These are phyloP conservation scores for Crossaster papposus DNA, from an alignment of 53 echinoderm and acorn worm species.

Conservation along the genomic window DNA sequence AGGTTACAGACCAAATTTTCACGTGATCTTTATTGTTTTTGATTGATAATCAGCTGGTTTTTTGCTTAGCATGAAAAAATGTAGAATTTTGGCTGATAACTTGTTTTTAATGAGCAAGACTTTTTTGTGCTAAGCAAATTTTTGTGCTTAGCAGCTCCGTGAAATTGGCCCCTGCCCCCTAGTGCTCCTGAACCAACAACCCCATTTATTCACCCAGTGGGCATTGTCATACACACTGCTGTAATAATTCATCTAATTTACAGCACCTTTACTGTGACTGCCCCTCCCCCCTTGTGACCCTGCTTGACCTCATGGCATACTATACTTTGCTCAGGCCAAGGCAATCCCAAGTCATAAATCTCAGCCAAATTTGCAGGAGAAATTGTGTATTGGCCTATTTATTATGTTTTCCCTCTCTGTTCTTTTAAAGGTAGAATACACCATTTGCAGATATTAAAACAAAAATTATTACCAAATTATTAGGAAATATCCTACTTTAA, in stretches of 20 bases:
- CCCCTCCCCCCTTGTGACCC: constrained; percentile 5
- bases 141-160: no score
- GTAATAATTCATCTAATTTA: constrained; percentile 36
- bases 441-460: no score
- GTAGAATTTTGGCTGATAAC: no score
- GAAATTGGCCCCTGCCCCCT: not conserved
- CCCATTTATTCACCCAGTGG: constrained; percentile 15
- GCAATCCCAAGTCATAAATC: constrained; percentile 27
- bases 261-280: constrained; percentile 7
- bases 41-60: no score
- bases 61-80: no score
- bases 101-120: no score
- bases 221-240: not conserved
- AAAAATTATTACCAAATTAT: no score
- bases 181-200: not conserved
- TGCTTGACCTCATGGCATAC: constrained; percentile 1
- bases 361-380: not conserved
- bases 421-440: no score
- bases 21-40: no score
- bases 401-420: not conserved
- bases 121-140: no score
- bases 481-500: no score
- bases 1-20: no score
- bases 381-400: not conserved
- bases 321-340: not conserved